Conservation (phyloP, 2,888 invertebrate genomes). For the Rhaphigaster nebulosa region DNA sequence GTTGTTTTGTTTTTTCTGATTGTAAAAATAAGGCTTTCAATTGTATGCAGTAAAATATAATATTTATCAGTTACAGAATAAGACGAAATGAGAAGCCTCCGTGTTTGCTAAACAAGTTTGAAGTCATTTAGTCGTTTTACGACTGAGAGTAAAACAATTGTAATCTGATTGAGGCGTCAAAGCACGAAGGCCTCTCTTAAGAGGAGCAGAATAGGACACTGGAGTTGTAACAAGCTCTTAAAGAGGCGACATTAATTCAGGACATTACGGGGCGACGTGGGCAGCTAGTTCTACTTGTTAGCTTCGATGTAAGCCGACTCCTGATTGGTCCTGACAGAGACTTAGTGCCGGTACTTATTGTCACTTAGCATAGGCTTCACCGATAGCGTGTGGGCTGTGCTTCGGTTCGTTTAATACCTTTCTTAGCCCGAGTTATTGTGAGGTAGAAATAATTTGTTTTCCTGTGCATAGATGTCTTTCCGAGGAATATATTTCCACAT, state of each 20-base stretch:
- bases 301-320: slow-evolving; percentile 17
- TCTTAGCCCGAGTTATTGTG: neutral
- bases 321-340: slow-evolving; percentile 33
- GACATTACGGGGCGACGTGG: slow-evolving; percentile 38
- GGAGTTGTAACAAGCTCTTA: slow-evolving; percentile 10
- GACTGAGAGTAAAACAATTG: neutral
- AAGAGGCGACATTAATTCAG: slow-evolving; percentile 25
- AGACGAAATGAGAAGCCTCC: too few relatives aligned
- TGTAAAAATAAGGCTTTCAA: too few relatives aligned
- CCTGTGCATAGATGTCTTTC: neutral
- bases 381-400: neutral
- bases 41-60: too few relatives aligned
- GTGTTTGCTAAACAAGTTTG: too few relatives aligned
- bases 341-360: slow-evolving; percentile 3
- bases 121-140: neutral
- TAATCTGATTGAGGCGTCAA: neutral
- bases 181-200: neutral
- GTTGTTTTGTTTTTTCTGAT: too few relatives aligned
- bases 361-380: neutral
- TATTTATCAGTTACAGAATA: too few relatives aligned
- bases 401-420: neutral
- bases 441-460: neutral
- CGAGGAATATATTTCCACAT: neutral
- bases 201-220: neutral
- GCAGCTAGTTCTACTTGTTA: slow-evolving; percentile 24